Evolutionary conservation across 2,113 vertebrate species (phyloP), one percentile per base, ranked within the genome.

Genomic region (Patagioenas fasciata): DNA sequence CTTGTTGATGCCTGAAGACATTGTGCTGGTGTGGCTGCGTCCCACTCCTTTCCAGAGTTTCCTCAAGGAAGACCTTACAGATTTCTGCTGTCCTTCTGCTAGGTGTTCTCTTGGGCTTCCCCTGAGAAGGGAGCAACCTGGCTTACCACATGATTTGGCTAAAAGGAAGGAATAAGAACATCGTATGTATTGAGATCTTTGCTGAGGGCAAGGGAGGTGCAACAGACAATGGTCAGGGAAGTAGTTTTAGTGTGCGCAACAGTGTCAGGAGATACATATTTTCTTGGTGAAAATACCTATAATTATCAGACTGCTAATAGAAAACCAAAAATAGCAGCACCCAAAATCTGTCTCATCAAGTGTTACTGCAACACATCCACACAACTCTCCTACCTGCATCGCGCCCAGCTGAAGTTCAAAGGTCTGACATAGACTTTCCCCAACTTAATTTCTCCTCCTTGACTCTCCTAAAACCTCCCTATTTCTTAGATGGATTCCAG

Each of bases 1-100:
- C 15, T 6, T 56, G 29, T 48, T 0, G 2, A n/a, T 25, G 20
- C 20, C 3, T 4, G 21, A 10, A 74, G 19, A 34, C 19, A 48
- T 5, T 42, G 38, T 15, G 18, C 6, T 48, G 56, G 28, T 54
- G 24, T 69, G 16, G 19, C 40, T 79, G 15, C 19, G 51, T n/a
- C 28, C 42, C 16, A 28, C 19, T 4, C 5, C 14, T 10, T 48
- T 28, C 23, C 20, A 67, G 53, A 65, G 6, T 10, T 42, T 67
- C 28, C 31, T 74, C 2, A 1, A 62, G 9, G 19, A 13, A 77
- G 1, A 85, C 2, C 3, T 72, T 62, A 70, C 26, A 66, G 16
- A 11, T 83, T 77, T 77, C 42, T 65, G 20, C 53, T 79, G 26
- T 34, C 61, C 34, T 81, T 71, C 48, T 56, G 12, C 19, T 17